Conservation (phyloP, 1,140 invertebrate genomes). For the Heliconius eleuchia region DNA sequence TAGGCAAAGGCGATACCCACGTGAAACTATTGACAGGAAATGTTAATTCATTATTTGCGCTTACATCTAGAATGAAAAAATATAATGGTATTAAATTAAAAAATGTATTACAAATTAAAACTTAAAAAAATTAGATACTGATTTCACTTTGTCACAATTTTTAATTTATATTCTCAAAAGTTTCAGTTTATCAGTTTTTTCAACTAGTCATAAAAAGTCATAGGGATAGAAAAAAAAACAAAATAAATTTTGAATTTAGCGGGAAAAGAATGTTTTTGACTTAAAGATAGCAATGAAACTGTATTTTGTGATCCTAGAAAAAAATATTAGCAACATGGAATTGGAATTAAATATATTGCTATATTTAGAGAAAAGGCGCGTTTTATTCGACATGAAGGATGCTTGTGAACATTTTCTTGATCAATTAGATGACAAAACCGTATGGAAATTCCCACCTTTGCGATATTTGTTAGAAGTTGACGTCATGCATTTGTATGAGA, state of each 20-base stretch:
- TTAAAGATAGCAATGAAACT: neutral
- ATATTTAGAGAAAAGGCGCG: conserved; percentile 62
- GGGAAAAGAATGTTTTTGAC: conserved; percentile 15
- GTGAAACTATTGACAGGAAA: neutral
- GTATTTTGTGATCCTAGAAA: neutral
- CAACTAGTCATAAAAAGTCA: neutral
- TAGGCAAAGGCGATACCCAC: conserved; percentile 31
- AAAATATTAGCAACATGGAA: conserved; percentile 5
- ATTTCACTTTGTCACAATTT: too few species aligned
- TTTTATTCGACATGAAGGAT: conserved; percentile 55
- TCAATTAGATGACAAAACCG: conserved; percentile 49
- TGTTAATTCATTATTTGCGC: neutral
- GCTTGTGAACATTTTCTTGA: conserved; percentile 55
- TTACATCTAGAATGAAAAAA: neutral
- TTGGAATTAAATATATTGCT: conserved; percentile 48
- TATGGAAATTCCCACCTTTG: conserved; percentile 63
- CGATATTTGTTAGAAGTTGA: conserved; percentile 61
- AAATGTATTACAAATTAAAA: too few species aligned
- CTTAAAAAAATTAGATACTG: too few species aligned
- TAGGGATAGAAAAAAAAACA: neutral
- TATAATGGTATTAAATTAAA: neutral
- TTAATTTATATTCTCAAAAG: too few species aligned
- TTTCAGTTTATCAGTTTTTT: too few species aligned
- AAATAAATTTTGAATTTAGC: neutral
- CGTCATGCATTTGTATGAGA: conserved; percentile 62